Evolutionary conservation across 1,140 invertebrate species (phyloP), one percentile per base, ranked within the genome.

Genomic region (Drosophila carrolli): DNA sequence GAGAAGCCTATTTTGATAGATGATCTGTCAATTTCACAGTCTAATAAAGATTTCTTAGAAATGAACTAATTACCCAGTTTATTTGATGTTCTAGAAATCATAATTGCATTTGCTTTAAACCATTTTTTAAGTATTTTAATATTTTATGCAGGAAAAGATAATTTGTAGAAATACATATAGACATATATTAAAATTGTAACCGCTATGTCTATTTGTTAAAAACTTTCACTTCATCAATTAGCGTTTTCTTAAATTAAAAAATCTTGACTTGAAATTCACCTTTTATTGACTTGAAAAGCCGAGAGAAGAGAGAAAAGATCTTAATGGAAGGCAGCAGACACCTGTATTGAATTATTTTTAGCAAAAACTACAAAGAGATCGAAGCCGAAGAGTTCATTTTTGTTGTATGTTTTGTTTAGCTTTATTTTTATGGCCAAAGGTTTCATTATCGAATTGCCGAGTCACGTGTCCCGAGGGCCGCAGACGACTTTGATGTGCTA

Each of bases 401-500:
- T 53, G 29, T 32, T 32, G 29, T 23, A 4, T 23, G 29, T 65
- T 47, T 59, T 51, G 23, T 27, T 43, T 62, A 16, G 23, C 16
- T 38, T 58, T 57, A 38, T 38, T 29, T 58, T 60, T 60, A 23
- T 11, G 29, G 13, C 46, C 56, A 44, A 29, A 29, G 61, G 55
- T 46, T 81, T 78, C 68, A 82, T 72, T 75, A 58, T 59, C 59
- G 62, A 78, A 83, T 50, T 55, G 75, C 54, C 79, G 65, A 88
- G 75, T 86, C 83, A 86, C 83, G 83, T 88, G 83, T 83, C 78
- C 43, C 58, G 78, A 44, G 66, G 79, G 51, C 48, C 51, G 53
- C 67, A 73, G 57, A 44, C 71, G 23, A n/a, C 41, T 44, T 47
- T 47, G 68, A 86, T 85, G 78, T 81, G 78, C 67, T 74, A 81